phyloP scores from a whole-genome alignment of 2,888 invertebrate genomes.

The Eupsilia transversa region DNA sequence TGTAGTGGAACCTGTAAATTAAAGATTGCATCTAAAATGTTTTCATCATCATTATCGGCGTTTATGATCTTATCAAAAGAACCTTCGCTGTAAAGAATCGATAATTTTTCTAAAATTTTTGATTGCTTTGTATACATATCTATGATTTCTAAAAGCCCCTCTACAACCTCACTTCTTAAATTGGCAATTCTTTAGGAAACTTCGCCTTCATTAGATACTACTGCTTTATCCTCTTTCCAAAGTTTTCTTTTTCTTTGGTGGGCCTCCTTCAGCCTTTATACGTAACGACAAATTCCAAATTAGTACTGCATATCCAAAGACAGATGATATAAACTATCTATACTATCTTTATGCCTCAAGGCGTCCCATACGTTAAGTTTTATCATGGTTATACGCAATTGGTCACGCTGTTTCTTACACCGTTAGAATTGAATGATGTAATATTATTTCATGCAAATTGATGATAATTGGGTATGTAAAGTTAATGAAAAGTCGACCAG shows the following conservation, averaged over 20 bases:
- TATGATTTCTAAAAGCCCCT: too few species aligned
- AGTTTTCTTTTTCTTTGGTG: not conserved
- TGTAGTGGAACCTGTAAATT: conserved; percentile 10
- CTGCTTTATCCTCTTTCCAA: not conserved
- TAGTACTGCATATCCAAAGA: conserved; percentile 9
- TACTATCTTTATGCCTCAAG: conserved; percentile 23
- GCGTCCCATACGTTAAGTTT: conserved; percentile 26
- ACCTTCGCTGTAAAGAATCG: not conserved
- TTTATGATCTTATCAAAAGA: not conserved
- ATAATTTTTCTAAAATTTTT: not conserved
- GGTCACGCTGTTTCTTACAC: conserved; percentile 48
- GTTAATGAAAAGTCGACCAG: conserved; percentile 27
- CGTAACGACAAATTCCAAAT: not conserved
- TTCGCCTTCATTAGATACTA: not conserved
- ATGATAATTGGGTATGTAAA: conserved; percentile 35
- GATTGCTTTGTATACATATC: not conserved
- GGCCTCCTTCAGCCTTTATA: not conserved
- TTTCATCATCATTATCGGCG: not conserved
- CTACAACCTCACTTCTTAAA: not conserved
- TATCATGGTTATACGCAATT: conserved; percentile 41
- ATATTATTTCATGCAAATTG: conserved; percentile 52
- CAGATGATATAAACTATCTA: conserved; percentile 9
- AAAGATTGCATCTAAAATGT: not conserved
- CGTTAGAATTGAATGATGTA: conserved; percentile 50
- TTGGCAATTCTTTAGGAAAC: not conserved